Evolutionary conservation across 2,113 vertebrate species (phyloP).

Genomic region (Gorilla gorilla): DNA sequence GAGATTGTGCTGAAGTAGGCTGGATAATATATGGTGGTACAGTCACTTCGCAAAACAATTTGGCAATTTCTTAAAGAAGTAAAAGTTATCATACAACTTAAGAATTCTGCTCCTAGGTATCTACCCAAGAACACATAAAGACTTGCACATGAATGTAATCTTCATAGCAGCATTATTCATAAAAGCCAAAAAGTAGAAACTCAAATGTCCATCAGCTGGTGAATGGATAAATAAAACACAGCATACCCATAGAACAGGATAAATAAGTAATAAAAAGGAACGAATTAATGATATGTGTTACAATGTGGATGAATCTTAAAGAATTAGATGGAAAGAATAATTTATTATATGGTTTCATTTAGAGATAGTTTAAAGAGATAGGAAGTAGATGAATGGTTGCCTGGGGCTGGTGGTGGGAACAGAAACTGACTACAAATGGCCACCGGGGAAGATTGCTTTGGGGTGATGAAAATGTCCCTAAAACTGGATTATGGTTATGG

Average conservation of each 20-base stretch:
- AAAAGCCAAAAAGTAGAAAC: neutral
- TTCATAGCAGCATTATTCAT: neutral
- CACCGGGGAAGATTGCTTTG: neutral
- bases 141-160: neutral
- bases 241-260: neutral
- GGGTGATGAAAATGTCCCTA: neutral
- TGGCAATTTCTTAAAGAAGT: neutral
- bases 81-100: neutral
- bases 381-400: neutral
- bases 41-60: neutral
- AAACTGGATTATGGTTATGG: neutral
- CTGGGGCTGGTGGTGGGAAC: neutral
- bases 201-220: neutral
- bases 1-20: neutral
- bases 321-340: neutral
- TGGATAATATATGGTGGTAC: neutral
- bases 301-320: neutral
- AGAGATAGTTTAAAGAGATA: neutral
- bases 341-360: neutral
- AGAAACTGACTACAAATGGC: neutral
- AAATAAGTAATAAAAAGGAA: neutral
- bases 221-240: neutral
- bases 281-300: neutral
- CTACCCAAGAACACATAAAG: neutral
- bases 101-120: neutral